A percentile compares a stretch with the other conserved stretches of the same genome.
Evolutionary conservation across 2,113 vertebrate genomes (phyloP).

Genomic region (Podarcis muralis): DNA sequence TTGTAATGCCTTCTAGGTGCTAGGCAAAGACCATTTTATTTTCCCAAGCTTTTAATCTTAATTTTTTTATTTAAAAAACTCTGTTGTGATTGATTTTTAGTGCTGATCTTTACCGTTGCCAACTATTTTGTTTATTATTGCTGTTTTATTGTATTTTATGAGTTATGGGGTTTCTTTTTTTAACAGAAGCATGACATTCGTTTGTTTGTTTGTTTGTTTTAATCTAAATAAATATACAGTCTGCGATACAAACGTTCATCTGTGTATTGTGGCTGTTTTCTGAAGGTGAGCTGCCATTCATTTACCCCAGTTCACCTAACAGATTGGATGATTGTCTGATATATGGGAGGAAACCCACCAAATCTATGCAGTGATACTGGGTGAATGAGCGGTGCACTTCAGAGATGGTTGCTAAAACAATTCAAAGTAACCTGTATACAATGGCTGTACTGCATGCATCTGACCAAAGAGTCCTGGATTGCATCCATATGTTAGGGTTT

Average conservation of each 20-base stretch:
- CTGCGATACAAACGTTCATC: background rate
- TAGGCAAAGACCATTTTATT: background rate
- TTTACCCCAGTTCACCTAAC: background rate
- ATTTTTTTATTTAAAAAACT: background rate
- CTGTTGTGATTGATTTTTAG: background rate
- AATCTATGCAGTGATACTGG: background rate
- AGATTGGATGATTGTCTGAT: background rate
- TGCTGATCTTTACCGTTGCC: background rate
- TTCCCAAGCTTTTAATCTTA: background rate
- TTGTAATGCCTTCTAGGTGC: background rate
- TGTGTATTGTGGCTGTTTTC: background rate
- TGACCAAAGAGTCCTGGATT: slow-evolving; percentile 41
- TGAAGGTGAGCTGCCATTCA: background rate
- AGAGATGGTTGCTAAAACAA: background rate
- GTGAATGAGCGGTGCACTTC: background rate
- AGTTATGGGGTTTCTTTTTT: background rate
- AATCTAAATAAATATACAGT: too few relatives aligned
- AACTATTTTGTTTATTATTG: background rate
- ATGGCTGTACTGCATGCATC: background rate
- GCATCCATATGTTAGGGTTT: slow-evolving; percentile 45
- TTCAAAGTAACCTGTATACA: background rate
- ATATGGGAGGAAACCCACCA: background rate
- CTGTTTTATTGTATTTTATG: background rate
- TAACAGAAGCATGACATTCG: background rate
- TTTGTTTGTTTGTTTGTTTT: too few relatives aligned